Percentiles rank a stretch among this genome's conserved stretches.
Evolutionary conservation across 2,888 invertebrate species (phyloP).

Genomic region (Tolmerus cingulatus): DNA sequence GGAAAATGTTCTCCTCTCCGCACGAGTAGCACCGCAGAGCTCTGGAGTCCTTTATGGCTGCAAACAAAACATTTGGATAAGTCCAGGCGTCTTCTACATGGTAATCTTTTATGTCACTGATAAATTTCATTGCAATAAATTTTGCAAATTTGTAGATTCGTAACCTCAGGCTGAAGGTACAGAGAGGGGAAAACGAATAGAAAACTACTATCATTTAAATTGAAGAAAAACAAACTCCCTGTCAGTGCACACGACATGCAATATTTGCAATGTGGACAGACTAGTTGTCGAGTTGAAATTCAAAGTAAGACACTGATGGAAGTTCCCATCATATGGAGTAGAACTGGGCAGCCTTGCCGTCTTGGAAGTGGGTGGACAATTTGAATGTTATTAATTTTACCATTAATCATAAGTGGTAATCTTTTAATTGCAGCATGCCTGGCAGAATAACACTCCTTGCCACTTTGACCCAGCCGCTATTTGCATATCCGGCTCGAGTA

Average conservation of each 20-base stretch:
- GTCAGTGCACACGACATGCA: neutral
- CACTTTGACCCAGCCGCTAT: neutral
- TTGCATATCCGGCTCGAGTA: neutral
- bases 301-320: neutral
- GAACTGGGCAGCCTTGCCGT: neutral
- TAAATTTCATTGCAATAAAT: constrained; percentile 3
- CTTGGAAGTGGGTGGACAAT: neutral
- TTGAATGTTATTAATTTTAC: neutral
- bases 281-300: neutral
- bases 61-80: constrained; percentile 3
- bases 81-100: neutral
- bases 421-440: neutral
- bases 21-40: constrained; percentile 48
- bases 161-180: neutral
- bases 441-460: neutral
- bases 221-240: neutral
- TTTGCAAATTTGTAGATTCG: neutral
- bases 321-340: neutral
- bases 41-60: constrained; percentile 13
- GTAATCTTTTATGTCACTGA: neutral
- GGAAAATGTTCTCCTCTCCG: constrained; percentile 47
- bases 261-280: neutral
- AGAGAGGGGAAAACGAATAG: neutral
- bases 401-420: neutral
- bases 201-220: neutral